Evolutionary conservation across 2,797 vertebrate genomes (phyloP).

Genomic region (Channa striata): DNA sequence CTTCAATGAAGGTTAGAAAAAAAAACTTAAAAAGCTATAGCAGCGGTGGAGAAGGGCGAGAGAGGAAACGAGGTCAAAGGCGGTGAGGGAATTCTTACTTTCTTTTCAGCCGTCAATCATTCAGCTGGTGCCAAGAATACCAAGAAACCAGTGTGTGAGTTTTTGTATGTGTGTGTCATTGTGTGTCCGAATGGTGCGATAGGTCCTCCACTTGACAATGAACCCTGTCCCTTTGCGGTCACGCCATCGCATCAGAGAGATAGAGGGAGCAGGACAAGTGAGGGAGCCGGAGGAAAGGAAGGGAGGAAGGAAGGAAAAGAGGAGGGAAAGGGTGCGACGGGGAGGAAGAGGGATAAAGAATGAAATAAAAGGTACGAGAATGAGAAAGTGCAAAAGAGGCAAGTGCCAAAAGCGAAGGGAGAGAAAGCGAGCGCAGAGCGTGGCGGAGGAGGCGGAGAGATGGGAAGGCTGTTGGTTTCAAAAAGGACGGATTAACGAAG

Average conservation of each 20-base stretch:
- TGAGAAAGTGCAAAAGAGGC: slow-evolving; percentile 11
- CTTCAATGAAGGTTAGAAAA: slow-evolving; percentile 42
- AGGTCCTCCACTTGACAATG: slow-evolving; percentile 76
- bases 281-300: slow-evolving; percentile 19
- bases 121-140: slow-evolving; percentile 77
- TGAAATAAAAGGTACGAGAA: too few species aligned
- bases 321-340: not conserved
- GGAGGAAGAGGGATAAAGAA: slow-evolving; percentile 17
- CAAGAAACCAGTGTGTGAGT: slow-evolving; percentile 66
- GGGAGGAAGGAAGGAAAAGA: slow-evolving; percentile 14
- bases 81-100: slow-evolving; percentile 79
- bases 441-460: slow-evolving; percentile 68
- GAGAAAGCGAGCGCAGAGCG: slow-evolving; percentile 69
- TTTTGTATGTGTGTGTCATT: slow-evolving; percentile 41
- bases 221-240: slow-evolving; percentile 75
- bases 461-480: slow-evolving; percentile 51
- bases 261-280: slow-evolving; percentile 33
- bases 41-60: slow-evolving; percentile 25
- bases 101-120: slow-evolving; percentile 79
- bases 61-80: slow-evolving; percentile 79
- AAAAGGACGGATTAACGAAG: slow-evolving; percentile 70
- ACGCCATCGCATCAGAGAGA: slow-evolving; percentile 72
- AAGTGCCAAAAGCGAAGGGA: slow-evolving; percentile 32
- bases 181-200: slow-evolving; percentile 69
- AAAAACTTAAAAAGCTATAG: slow-evolving; percentile 36